Evolutionary conservation across 2,888 invertebrate genomes (phyloP).

Genomic region (Acleris sparsana): DNA sequence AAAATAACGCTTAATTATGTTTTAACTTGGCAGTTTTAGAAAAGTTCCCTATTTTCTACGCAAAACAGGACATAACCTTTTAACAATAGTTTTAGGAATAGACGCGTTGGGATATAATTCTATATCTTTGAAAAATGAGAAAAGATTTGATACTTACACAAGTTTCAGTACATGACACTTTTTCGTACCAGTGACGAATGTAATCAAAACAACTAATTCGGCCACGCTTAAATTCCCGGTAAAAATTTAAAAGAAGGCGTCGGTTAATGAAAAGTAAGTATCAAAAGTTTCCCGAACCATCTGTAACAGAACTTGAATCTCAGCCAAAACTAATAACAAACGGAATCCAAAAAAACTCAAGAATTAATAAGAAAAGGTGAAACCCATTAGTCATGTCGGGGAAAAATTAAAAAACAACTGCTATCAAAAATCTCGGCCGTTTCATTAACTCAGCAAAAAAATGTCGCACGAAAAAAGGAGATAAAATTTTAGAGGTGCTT

Average conservation of each 20-base stretch:
- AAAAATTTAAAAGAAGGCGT: neutral
- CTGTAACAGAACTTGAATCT: constrained; percentile 26
- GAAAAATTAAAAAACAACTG: constrained; percentile 57
- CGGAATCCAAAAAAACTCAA: constrained; percentile 38
- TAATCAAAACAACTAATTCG: too few relatives aligned
- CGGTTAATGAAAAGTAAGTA: constrained; percentile 21
- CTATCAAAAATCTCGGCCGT: constrained; percentile 74
- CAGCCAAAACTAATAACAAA: constrained; percentile 37
- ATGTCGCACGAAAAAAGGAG: constrained; percentile 68
- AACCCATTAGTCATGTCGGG: constrained; percentile 59
- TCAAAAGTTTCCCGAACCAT: constrained; percentile 11
- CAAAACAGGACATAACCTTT: too few relatives aligned
- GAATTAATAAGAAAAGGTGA: constrained; percentile 56
- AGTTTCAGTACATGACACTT: too few relatives aligned
- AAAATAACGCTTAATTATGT: neutral
- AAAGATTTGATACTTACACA: too few relatives aligned
- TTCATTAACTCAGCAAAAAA: constrained; percentile 72
- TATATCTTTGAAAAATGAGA: too few relatives aligned
- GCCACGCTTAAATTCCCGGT: too few relatives aligned
- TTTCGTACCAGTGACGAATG: too few relatives aligned
- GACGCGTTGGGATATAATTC: too few relatives aligned
- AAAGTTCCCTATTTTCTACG: too few relatives aligned
- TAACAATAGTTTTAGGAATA: too few relatives aligned
- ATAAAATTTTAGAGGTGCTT: constrained; percentile 79
- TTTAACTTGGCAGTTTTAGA: too few relatives aligned